Evolutionary conservation across 2,113 vertebrate species (phyloP).

Genomic region (Cyanocitta stelleri): DNA sequence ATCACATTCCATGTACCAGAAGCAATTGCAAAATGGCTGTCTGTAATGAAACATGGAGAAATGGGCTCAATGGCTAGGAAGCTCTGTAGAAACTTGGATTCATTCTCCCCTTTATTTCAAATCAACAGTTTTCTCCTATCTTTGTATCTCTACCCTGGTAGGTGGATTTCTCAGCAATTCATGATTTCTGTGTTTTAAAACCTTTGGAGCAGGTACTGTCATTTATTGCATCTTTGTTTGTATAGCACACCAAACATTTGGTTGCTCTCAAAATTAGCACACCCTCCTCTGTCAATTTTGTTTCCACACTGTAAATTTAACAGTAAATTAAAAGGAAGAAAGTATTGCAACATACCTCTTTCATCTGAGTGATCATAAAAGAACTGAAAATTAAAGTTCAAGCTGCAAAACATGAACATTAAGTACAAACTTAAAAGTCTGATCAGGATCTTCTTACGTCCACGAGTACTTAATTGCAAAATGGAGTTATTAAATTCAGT

Average conservation of each 20-base stretch:
- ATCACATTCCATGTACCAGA: conserved; percentile 42
- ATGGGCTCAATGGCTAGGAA: neutral
- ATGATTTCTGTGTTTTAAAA: neutral
- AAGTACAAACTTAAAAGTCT: neutral
- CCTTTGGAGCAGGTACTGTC: neutral
- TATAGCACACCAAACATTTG: neutral
- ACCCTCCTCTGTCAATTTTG: neutral
- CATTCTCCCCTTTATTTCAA: neutral
- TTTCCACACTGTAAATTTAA: neutral
- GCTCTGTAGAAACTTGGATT: neutral
- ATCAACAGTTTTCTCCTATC: neutral
- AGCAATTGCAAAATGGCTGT: conserved; percentile 25
- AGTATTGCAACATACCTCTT: neutral
- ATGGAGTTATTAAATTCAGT: neutral
- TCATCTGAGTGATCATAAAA: neutral
- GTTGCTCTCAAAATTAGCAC: neutral
- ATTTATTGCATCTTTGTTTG: neutral
- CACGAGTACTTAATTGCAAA: neutral
- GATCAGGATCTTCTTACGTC: neutral
- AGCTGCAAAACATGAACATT: neutral
- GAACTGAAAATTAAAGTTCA: conserved; percentile 2
- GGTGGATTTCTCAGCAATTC: neutral
- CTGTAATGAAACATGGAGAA: neutral
- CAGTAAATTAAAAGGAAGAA: conserved; percentile 11
- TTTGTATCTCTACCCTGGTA: neutral